These are phyloP conservation scores for Acrocephalus arundinaceus DNA, from an alignment of 2,113 vertebrate species.

Conservation along the genomic window DNA sequence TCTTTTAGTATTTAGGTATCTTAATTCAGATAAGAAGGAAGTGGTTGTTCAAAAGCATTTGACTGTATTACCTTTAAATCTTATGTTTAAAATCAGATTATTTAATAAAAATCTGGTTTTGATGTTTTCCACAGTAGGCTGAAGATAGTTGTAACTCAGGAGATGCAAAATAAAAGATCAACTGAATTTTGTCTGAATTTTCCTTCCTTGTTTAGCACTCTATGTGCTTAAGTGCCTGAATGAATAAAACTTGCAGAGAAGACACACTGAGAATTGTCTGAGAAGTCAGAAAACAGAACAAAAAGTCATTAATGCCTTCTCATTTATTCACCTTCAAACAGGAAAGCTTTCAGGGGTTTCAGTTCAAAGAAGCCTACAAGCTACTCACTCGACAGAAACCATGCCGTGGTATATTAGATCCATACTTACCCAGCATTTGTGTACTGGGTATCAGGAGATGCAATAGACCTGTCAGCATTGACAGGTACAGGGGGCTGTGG, in stretches of 20 bases:
- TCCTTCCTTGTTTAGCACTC: neutral
- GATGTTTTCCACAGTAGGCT: neutral
- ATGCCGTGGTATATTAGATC: neutral
- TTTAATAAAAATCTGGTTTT: neutral
- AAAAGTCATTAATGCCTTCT: neutral
- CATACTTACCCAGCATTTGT: neutral
- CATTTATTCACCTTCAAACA: neutral
- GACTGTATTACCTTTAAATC: neutral
- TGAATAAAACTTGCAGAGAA: neutral
- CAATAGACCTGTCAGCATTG: neutral
- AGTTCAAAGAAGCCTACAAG: neutral
- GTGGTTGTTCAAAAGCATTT: neutral
- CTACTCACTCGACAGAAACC: neutral
- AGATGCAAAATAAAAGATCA: neutral
- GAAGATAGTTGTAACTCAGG: neutral
- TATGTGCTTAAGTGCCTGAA: neutral
- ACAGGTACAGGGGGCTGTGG: neutral
- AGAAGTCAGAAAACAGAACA: neutral
- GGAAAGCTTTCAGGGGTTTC: neutral
- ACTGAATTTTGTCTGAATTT: neutral
- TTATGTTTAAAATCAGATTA: neutral
- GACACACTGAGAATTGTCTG: neutral
- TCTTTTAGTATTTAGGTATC: neutral
- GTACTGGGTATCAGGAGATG: neutral
- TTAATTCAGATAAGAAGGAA: neutral